A percentile compares a stretch with the other conserved stretches of the same genome.
phyloP scores from a whole-genome alignment of 2,797 vertebrate species.

The Lepus oiostolus region DNA sequence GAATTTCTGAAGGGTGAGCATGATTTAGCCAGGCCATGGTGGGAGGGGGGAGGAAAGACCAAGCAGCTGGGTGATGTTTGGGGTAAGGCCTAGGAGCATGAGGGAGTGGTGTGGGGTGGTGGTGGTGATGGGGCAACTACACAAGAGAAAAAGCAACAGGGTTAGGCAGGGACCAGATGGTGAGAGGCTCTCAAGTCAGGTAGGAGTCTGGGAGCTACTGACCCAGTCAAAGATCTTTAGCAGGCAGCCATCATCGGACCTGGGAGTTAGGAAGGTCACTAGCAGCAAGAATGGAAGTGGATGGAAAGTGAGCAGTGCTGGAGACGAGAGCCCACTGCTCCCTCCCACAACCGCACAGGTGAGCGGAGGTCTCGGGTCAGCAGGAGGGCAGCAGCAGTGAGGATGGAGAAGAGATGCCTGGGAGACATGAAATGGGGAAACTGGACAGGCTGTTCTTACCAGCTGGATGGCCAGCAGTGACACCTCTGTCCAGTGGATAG shows the following conservation, averaged over 20 bases:
- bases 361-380: not conserved
- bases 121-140: not conserved
- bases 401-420: not conserved
- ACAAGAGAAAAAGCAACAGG: not conserved
- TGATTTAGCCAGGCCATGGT: not conserved
- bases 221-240: not conserved
- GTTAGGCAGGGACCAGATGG: not conserved
- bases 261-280: not conserved
- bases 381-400: not conserved
- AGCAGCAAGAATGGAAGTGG: not conserved
- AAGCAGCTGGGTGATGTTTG: not conserved
- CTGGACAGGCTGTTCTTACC: not conserved
- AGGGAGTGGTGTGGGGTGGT: not conserved
- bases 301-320: not conserved
- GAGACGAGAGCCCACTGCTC: not conserved
- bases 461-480: not conserved
- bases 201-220: not conserved
- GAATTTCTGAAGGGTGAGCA: constrained; percentile 54
- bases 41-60: not conserved
- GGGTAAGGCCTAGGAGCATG: not conserved
- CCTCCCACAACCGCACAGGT: not conserved
- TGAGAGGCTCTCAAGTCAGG: not conserved
- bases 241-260: not conserved
- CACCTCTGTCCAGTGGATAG: not conserved
- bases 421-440: not conserved